Evolutionary conservation across 2,797 vertebrate genomes (phyloP).

Genomic region (Diglossa cyanea): DNA sequence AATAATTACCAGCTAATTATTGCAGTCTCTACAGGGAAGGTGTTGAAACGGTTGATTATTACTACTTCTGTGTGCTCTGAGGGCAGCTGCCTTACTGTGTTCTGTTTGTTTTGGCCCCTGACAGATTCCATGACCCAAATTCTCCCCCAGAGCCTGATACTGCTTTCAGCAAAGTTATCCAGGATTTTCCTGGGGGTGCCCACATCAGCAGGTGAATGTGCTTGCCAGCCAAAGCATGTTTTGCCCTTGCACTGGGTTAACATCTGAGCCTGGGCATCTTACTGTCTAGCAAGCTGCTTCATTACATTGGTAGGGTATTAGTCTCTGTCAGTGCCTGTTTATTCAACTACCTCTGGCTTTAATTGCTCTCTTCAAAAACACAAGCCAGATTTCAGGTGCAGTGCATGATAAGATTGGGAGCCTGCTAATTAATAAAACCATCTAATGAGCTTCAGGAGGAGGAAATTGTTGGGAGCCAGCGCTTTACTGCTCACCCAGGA

Average conservation of each 20-base stretch:
- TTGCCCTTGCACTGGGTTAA: background rate
- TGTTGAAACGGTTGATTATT: slow-evolving; percentile 32
- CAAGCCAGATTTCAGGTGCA: slow-evolving; percentile 27
- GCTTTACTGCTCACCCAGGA: background rate
- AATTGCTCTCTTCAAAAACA: slow-evolving; percentile 9
- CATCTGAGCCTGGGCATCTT: background rate
- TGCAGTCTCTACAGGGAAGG: slow-evolving; percentile 3
- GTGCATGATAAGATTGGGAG: background rate
- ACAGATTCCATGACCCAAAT: slow-evolving; percentile 3
- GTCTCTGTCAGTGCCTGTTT: background rate
- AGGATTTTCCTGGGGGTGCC: background rate
- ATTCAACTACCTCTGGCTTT: slow-evolving; percentile 6
- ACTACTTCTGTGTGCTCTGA: background rate
- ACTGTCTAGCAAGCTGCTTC: background rate
- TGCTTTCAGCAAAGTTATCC: background rate
- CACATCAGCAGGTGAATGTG: background rate
- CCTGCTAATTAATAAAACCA: slow-evolving; percentile 31
- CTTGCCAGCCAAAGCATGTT: background rate
- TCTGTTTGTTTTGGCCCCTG: slow-evolving; percentile 17
- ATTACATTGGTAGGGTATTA: background rate
- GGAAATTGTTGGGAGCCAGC: background rate
- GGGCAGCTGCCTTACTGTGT: background rate
- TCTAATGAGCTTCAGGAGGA: slow-evolving; percentile 7
- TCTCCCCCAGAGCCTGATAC: background rate
- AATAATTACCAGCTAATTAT: slow-evolving; percentile 36